Base-by-base conservation (phyloP, 2,888 invertebrate genomes). In the Caenorhabditis uteleia region DNA sequence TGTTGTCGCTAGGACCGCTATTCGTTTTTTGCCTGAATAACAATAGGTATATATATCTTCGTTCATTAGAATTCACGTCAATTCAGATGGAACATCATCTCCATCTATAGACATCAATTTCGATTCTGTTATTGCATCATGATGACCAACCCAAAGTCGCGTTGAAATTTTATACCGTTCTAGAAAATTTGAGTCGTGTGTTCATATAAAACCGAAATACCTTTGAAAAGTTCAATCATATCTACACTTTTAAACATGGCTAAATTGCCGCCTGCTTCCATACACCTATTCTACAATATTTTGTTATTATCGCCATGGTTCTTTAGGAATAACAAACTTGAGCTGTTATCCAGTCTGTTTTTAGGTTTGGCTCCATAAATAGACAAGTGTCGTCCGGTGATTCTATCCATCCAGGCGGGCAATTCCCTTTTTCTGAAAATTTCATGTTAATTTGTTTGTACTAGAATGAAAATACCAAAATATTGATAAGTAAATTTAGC, bases 141-240 rank as follows among this genome's bases (percentile, higher is more conserved):
- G 56, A 23, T 71, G 65, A 3, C 69, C 74, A 25, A 67, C 47
- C 74, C 74, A 74, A 1, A 70, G 20, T 20, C 12, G 10, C 7
- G n/a, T 40, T 40, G 25, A 23, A 40, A 2, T 47, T 27, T 16
- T 44, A 26, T 20, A n/a, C n/a, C n/a, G n/a, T n/a, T n/a, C n/a
- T n/a, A n/a, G n/a, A n/a, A n/a, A n/a, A n/a, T n/a, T n/a, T n/a
- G n/a, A n/a, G n/a, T n/a, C n/a, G n/a, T n/a, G n/a, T n/a, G n/a
- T n/a, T n/a, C n/a, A n/a, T n/a, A n/a, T n/a, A n/a, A n/a, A n/a
- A n/a, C n/a, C n/a, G n/a, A n/a, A n/a, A n/a, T n/a, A n/a, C n/a
- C n/a, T n/a, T n/a, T n/a, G n/a, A n/a, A n/a, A n/a, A n/a, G n/a
- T n/a, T n/a, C n/a, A n/a, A n/a, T n/a, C n/a, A n/a, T n/a, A n/a